Evolutionary conservation across 2,888 invertebrate species (phyloP).

Genomic region (Epirrita christyi): DNA sequence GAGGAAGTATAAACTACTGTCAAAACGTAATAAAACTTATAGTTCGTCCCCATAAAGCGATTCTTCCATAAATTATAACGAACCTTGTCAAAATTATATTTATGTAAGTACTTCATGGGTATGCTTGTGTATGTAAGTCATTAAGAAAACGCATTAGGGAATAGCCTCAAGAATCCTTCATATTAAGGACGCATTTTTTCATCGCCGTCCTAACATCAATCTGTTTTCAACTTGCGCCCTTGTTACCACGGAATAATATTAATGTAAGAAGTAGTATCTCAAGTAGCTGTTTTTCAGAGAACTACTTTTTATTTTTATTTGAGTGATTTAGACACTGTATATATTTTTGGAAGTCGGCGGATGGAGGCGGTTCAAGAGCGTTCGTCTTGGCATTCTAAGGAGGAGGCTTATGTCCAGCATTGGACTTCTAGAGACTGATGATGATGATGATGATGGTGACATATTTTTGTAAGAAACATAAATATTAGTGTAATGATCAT

Average conservation of each 20-base stretch:
- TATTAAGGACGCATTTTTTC: conserved; percentile 77
- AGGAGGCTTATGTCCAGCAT: too few relatives aligned
- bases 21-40: conserved; percentile 66
- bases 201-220: conserved; percentile 73
- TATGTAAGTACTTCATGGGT: conserved; percentile 51
- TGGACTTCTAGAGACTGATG: too few relatives aligned
- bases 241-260: conserved; percentile 52
- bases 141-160: conserved; percentile 73
- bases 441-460: too few relatives aligned
- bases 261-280: conserved; percentile 12
- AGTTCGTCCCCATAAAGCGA: conserved; percentile 64
- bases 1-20: conserved; percentile 66
- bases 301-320: too few relatives aligned
- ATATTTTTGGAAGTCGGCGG: too few relatives aligned
- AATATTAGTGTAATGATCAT: too few relatives aligned
- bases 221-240: conserved; percentile 74
- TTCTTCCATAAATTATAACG: conserved; percentile 65
- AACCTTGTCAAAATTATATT: conserved; percentile 80
- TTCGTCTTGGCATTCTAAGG: too few relatives aligned
- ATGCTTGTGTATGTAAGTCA: conserved; percentile 68
- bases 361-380: too few relatives aligned
- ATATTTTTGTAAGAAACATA: too few relatives aligned
- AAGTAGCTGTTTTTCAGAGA: too few relatives aligned
- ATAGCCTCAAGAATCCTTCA: conserved; percentile 69
- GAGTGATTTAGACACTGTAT: too few relatives aligned